Percentiles rank a stretch among this genome's conserved stretches.
Conservation (phyloP, 2,113 vertebrate species). For the Synodontis membranacea region DNA sequence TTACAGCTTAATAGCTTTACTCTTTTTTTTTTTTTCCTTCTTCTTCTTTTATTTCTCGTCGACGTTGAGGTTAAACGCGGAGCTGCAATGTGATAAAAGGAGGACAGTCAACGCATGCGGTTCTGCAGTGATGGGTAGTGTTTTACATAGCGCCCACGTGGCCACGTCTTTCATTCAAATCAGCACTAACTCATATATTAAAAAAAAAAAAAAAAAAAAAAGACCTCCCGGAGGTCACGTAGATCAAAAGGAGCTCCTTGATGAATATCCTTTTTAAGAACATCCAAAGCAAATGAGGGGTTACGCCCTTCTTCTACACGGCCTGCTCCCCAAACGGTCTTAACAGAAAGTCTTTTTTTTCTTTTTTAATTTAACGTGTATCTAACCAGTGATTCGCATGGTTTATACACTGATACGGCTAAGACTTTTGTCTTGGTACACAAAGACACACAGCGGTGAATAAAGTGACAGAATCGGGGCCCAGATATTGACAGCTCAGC, state of each 20-base stretch:
- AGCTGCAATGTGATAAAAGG: not conserved
- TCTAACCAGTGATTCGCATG: not conserved
- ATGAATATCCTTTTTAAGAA: not conserved
- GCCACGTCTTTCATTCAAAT: not conserved
- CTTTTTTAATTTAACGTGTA: not conserved
- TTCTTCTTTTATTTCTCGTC: not conserved
- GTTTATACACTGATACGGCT: not conserved
- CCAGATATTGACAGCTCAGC: conserved; percentile 3
- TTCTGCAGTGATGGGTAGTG: not conserved
- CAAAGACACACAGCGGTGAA: not conserved
- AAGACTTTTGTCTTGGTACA: not conserved
- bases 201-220: not conserved
- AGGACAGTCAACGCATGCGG: not conserved
- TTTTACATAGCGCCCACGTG: not conserved
- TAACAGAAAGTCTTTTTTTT: not conserved
- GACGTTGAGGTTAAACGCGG: not conserved
- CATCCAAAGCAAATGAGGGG: not conserved
- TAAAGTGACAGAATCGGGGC: not conserved
- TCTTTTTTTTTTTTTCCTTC: not conserved
- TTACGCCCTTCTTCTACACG: conserved; percentile 24
- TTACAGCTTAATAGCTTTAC: not conserved
- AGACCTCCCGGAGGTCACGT: not conserved
- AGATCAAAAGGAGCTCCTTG: not conserved
- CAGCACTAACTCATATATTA: not conserved
- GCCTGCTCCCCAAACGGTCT: not conserved